Percentiles rank a stretch among this genome's conserved stretches.
Conservation (phyloP, 2,797 vertebrate genomes). For the Protonibea diacanthus region DNA sequence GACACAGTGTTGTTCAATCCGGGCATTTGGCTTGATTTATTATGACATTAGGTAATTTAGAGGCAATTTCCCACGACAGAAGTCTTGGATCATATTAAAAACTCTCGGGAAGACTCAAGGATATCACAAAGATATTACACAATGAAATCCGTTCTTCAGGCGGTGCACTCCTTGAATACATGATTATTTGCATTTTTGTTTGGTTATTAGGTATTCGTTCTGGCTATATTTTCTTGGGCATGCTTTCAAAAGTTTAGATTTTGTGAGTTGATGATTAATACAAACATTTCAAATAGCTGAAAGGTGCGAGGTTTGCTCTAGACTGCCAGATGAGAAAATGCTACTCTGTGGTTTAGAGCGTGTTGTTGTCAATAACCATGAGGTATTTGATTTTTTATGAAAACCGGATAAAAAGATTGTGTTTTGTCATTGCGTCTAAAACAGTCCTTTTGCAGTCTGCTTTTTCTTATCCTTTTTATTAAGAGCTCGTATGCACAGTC, state of each 20-base stretch:
- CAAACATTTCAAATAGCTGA: slow-evolving; percentile 6
- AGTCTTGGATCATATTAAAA: slow-evolving; percentile 27
- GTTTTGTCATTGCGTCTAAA: slow-evolving; percentile 23
- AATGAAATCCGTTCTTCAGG: slow-evolving; percentile 23
- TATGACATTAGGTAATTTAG: slow-evolving; percentile 37
- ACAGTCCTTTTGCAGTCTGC: slow-evolving; percentile 16
- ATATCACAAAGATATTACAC: slow-evolving; percentile 19
- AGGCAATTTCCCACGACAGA: slow-evolving; percentile 30
- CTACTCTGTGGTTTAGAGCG: not conserved
- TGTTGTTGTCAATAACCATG: slow-evolving; percentile 7
- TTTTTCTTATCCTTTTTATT: slow-evolving; percentile 20
- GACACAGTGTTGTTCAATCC: slow-evolving; percentile 43
- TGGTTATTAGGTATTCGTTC: not conserved
- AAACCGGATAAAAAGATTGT: not conserved
- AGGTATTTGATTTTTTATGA: not conserved
- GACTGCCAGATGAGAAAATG: not conserved
- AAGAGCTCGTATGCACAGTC: slow-evolving; percentile 17
- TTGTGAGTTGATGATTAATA: slow-evolving; percentile 8
- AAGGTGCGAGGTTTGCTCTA: not conserved
- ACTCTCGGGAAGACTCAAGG: not conserved
- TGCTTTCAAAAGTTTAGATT: not conserved
- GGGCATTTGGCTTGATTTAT: slow-evolving; percentile 35
- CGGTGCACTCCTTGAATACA: not conserved
- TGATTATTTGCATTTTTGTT: slow-evolving; percentile 13
- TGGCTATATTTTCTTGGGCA: not conserved